Conservation (phyloP, 2,113 vertebrate genomes). For the Falco punctatus region DNA sequence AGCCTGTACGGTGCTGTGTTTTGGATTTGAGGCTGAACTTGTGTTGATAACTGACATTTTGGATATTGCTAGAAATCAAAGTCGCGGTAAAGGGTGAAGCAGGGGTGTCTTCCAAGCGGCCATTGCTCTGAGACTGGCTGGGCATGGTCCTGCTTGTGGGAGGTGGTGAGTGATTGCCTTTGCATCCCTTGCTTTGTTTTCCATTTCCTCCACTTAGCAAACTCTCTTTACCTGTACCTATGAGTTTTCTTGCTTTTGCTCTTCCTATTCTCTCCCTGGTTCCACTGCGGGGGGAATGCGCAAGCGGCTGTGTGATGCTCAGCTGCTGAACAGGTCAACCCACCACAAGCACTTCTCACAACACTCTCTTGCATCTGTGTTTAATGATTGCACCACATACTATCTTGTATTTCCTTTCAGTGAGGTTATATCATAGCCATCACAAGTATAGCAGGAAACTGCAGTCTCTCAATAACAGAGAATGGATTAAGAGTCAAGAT, state of each 20-base stretch:
- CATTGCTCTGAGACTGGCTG: neutral
- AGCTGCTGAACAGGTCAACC: neutral
- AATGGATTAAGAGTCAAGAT: neutral
- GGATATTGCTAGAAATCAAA: neutral
- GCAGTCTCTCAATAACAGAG: neutral
- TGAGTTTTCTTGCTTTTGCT: neutral
- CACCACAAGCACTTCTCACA: neutral
- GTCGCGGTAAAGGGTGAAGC: neutral
- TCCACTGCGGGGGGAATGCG: accelerated
- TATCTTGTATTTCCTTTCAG: neutral
- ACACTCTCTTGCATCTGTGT: accelerated
- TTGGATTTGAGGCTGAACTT: neutral
- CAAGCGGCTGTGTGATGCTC: neutral
- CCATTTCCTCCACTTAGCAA: neutral
- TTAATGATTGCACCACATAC: neutral
- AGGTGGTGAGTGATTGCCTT: neutral
- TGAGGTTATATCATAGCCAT: neutral
- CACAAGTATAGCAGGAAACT: neutral
- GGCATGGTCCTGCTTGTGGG: neutral
- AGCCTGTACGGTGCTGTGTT: neutral
- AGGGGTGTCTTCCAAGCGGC: neutral
- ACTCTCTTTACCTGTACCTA: neutral
- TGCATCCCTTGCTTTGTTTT: neutral
- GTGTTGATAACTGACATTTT: neutral
- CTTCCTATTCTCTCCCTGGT: neutral